Base-by-base conservation (phyloP, 2,797 vertebrate genomes). In the Rousettus madagascariensis region DNA sequence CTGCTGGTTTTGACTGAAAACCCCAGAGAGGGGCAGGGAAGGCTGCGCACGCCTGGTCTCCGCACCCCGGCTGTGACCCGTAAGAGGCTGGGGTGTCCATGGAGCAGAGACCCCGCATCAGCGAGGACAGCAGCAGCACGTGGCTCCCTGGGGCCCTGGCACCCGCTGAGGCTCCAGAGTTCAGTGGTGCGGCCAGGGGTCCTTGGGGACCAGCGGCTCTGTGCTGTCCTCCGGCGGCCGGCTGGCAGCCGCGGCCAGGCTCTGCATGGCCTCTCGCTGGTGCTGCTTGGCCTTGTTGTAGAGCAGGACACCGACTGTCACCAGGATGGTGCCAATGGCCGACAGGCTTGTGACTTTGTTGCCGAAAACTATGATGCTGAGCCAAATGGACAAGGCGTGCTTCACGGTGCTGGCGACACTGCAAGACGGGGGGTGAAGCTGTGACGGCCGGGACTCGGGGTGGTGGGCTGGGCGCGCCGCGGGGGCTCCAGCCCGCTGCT, bases 381-480 rank as follows among this genome's bases (percentile, higher is more conserved):
- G 98, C 99, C 99, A 99, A 83, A 99, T 99, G 2, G 99, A 99
- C 97, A 99, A 91, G 11, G 99, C 99, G 0, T 99, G 99, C 95
- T 99, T 99, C 96, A 99, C 99, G 0, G 99, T 99, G 95, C 99
- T 99, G 93, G 99, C 99, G 9, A 99, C 99, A 13, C 99, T 99
- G 97, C 12, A 69, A 97, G 3, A 95, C 46, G 96, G 41, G 33
- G 11, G 28, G 4, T 0, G 49, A 16, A 16, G n/a, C 7, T 11
- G 72, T 66, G n/a, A 36, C 3, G 19, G 24, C 33, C n/a, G 16
- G 36, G 24, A 4, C 57, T 2, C 26, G 11, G 28, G 59, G 1
- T 2, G 57, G 11, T 0, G 57, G 26, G 26, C 4, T 1, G 46
- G 46, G 43, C 2, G 43, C 43, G 41, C 41, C 41, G 41, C 41